These are phyloP conservation scores for Linnaemya vulpina DNA, from an alignment of 2,888 invertebrate genomes.

Conservation along the genomic window DNA sequence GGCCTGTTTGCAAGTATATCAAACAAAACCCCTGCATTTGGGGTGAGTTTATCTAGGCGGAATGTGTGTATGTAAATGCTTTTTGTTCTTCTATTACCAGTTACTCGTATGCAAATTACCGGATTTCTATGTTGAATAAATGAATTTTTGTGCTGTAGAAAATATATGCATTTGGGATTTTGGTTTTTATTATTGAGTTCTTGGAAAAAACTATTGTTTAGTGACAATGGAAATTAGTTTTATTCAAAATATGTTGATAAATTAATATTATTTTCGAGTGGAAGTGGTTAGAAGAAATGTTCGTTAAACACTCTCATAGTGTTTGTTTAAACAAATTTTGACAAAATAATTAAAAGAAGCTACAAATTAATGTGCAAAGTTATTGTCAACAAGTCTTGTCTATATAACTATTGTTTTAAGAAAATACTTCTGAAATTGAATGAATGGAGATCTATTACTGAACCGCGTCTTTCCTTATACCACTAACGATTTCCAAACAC, in stretches of 20 bases:
- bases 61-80: conserved; percentile 1
- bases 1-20: conserved; percentile 12
- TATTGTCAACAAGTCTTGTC: neutral
- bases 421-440: neutral
- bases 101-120: conserved; percentile 64
- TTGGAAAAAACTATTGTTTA: conserved; percentile 35
- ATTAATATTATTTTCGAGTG: neutral
- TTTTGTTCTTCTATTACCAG: conserved; percentile 15
- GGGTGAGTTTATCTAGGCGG: conserved; percentile 63
- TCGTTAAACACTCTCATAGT: neutral
- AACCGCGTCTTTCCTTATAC: neutral
- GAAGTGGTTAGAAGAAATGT: neutral
- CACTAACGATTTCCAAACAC: neutral
- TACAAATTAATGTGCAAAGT: neutral
- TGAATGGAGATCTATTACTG: too few species aligned
- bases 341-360: neutral
- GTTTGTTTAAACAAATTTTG: neutral
- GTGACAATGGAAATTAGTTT: conserved; percentile 20
- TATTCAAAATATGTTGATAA: neutral
- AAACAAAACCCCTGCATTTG: conserved; percentile 11
- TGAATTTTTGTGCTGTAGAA: conserved; percentile 55
- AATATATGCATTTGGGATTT: conserved; percentile 39
- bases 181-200: neutral
- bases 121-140: conserved; percentile 55
- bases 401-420: neutral